Evolutionary conservation across 2,113 vertebrate species (phyloP), one percentile per base, ranked within the genome.

Genomic region (Uria aalge): DNA sequence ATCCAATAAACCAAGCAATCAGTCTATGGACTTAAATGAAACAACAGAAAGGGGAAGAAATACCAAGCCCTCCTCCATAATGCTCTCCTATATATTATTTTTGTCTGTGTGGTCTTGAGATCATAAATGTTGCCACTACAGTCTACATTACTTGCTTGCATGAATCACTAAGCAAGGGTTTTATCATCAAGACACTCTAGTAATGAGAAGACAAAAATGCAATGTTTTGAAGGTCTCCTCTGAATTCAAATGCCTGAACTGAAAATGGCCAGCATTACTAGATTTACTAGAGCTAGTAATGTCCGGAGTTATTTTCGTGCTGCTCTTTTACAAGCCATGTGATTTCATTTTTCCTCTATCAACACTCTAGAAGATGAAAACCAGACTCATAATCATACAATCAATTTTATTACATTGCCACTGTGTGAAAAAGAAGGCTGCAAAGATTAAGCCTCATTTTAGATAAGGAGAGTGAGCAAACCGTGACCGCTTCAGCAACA

Each of bases 331-430:
- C 86, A 76, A 92, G 74, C 38, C 53, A 19, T 5, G 41, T 76
- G 84, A 57, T 95, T 64, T 92, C 32, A 43, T 85, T 85, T 94
- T 53, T 91, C 53, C 62, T 79, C 57, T 83, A 75, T 85, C 89
- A 83, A 16, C 63, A 23, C 43, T 89, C 36, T 23, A 69, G 43
- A 68, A 96, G 95, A 94, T 87, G 86, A 94, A 90, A 97, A 82
- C n/a, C 91, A 92, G 94, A 11, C 74, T 76, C 32, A 52, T 73
- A 95, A 83, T 59, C 53, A 50, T 50, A 50, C 60, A 56, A 80
- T 63, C 75, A 32, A 81, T 89, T 94, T 91, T 94, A 96, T 91
- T 82, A 43, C 34, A 10, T 50, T 91, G 73, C 80, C 52, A 90
- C 92, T 94, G 77, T 76, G 41, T 79, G 74, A 85, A 89, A 93